phyloP scores from a whole-genome alignment of 2,888 invertebrate species.

The Noctuana brunneofusca region DNA sequence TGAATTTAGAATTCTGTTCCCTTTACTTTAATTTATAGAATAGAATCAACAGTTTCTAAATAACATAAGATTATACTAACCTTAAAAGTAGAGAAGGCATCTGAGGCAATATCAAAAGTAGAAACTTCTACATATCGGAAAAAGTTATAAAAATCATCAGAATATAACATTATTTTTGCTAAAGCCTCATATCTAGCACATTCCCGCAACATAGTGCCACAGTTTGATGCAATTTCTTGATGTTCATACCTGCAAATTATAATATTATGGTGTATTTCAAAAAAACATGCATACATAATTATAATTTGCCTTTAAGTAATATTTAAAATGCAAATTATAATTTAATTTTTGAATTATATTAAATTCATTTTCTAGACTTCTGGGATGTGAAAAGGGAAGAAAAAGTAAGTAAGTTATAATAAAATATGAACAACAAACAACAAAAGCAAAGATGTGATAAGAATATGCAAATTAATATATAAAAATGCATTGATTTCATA shows the following conservation, averaged over 20 bases:
- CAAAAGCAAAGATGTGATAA: neutral
- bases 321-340: no score
- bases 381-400: no score
- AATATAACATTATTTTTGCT: slow-evolving; percentile 98
- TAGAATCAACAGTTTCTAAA: neutral
- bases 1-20: no score
- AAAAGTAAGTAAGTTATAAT: no score
- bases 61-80: slow-evolving; percentile 71
- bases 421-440: no score
- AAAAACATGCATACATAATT: no score
- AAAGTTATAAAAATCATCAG: slow-evolving; percentile 99
- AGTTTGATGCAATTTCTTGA: slow-evolving; percentile 99
- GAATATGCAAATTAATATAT: neutral
- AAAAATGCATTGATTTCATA: neutral
- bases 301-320: no score
- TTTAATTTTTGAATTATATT: no score
- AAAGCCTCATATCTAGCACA: slow-evolving; percentile 99
- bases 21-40: neutral
- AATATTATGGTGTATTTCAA: slow-evolving; percentile 28
- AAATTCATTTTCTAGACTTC: no score
- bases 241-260: slow-evolving; percentile 92
- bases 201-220: slow-evolving; percentile 99
- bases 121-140: slow-evolving; percentile 99
- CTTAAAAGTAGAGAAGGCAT: slow-evolving; percentile 99
- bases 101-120: slow-evolving; percentile 99